Percentiles rank a stretch among this genome's conserved stretches.
Conservation (phyloP, 2,888 invertebrate species). For the Cantharis rufa region DNA sequence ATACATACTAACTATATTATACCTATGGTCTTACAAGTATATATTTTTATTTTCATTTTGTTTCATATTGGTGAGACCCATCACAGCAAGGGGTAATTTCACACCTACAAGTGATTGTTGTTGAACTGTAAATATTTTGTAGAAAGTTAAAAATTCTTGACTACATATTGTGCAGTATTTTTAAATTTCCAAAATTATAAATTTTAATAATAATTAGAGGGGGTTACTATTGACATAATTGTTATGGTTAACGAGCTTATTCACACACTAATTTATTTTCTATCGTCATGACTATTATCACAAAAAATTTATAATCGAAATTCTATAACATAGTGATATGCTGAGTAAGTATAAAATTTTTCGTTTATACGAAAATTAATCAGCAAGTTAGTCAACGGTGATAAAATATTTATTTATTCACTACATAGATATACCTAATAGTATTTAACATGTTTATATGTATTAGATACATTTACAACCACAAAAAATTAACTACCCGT, state of each 20-base stretch:
- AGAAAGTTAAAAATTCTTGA: not conserved
- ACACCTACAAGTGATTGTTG: not conserved
- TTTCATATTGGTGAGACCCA: not conserved
- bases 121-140: not conserved
- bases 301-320: not conserved
- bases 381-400: not conserved
- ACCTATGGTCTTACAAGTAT: not conserved
- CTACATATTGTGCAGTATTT: not conserved
- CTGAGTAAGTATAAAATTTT: not conserved
- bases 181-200: not conserved
- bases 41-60: not conserved
- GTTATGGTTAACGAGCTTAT: not conserved
- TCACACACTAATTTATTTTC: not conserved
- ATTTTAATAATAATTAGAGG: no score
- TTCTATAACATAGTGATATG: not conserved
- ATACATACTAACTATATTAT: not conserved
- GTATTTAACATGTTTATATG: not conserved
- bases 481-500: not conserved
- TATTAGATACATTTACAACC: not conserved
- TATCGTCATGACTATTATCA: not conserved
- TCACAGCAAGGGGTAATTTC: not conserved
- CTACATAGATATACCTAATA: not conserved
- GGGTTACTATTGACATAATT: not conserved
- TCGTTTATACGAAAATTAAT: not conserved
- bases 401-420: not conserved